Conservation (phyloP, 2,113 vertebrate species). For the Dipodomys merriami region DNA sequence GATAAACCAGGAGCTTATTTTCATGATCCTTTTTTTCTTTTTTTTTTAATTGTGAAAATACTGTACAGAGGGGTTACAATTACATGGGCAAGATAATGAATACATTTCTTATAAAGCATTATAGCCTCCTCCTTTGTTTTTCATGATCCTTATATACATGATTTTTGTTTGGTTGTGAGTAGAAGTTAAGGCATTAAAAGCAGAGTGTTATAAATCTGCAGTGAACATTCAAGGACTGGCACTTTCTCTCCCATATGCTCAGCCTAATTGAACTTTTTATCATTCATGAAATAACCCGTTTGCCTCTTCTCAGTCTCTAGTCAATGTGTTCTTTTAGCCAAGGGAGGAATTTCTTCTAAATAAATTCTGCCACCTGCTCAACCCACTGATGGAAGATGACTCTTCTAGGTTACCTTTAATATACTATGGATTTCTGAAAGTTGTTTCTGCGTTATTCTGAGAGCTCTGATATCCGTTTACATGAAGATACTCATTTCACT, state of each 20-base stretch:
- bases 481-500: constrained; percentile 8
- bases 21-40: not conserved
- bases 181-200: not conserved
- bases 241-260: not conserved
- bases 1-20: not conserved
- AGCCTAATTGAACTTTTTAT: not conserved
- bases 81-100: too few species aligned
- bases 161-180: not conserved
- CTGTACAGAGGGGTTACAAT: too few species aligned
- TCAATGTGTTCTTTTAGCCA: not conserved
- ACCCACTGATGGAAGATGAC: not conserved
- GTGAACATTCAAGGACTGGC: not conserved
- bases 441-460: constrained; percentile 7
- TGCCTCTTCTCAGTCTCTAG: not conserved
- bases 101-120: too few species aligned
- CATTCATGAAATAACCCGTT: not conserved
- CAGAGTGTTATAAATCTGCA: not conserved
- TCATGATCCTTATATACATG: not conserved
- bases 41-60: too few species aligned
- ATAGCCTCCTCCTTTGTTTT: not conserved
- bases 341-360: not conserved
- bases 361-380: constrained; percentile 26
- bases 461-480: not conserved
- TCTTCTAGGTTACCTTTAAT: constrained; percentile 12
- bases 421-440: constrained; percentile 10